Evolutionary conservation across 1,140 invertebrate species (phyloP).

Genomic region (Metopolophium dirhodum): DNA sequence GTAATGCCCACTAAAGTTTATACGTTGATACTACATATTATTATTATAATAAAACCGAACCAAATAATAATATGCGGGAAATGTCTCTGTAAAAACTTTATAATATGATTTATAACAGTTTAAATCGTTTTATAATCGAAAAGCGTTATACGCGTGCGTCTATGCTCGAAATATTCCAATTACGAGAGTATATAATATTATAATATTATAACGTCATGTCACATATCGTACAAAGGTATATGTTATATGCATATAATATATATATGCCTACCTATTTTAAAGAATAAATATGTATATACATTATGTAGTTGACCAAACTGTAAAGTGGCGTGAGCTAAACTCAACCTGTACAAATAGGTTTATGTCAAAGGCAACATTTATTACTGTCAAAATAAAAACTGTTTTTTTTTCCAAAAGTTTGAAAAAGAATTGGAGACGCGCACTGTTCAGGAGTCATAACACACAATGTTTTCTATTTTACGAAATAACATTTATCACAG

Average conservation of each 20-base stretch:
- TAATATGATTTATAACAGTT: constrained; percentile 18
- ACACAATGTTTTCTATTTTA: background rate
- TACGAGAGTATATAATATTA: background rate
- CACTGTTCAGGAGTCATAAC: background rate
- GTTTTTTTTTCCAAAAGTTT: background rate
- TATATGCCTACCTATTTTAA: background rate
- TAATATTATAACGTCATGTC: background rate
- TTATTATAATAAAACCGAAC: background rate
- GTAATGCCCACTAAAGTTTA: background rate
- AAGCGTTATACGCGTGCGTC: background rate
- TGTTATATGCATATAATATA: too few relatives aligned
- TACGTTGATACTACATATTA: background rate
- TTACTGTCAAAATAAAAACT: background rate
- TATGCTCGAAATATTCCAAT: constrained; percentile 3
- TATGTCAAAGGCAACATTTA: background rate
- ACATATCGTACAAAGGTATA: background rate
- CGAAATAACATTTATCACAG: background rate
- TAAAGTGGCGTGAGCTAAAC: background rate
- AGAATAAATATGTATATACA: background rate
- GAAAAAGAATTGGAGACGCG: background rate
- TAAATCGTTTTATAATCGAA: constrained; percentile 17
- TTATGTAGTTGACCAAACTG: constrained; percentile 15
- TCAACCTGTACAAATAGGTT: background rate
- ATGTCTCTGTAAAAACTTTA: constrained; percentile 6
- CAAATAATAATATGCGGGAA: background rate